These are phyloP conservation scores for Morpho deidamia DNA, from an alignment of 2,888 invertebrate genomes.

Conservation along the genomic window DNA sequence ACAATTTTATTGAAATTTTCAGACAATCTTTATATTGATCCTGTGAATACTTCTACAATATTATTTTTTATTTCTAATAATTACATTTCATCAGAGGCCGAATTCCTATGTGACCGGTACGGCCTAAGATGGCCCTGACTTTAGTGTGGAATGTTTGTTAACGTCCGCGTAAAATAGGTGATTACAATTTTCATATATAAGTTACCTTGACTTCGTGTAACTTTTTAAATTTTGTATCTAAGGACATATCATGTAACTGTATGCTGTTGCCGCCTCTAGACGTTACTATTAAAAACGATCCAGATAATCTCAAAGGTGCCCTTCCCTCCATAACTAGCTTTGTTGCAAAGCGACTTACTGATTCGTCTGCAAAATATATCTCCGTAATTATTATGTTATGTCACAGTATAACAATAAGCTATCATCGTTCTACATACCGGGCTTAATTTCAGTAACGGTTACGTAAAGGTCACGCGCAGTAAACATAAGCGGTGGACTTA, in stretches of 20 bases:
- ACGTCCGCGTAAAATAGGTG: neutral
- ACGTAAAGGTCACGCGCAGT: constrained; percentile 81
- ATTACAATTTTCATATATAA: too few species aligned
- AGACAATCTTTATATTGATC: too few species aligned
- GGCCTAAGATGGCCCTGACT: too few species aligned
- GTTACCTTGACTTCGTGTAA: constrained; percentile 73
- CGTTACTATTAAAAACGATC: constrained; percentile 60
- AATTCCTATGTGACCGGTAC: too few species aligned
- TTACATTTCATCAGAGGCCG: too few species aligned
- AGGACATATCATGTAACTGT: constrained; percentile 68
- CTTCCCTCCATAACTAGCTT: constrained; percentile 76
- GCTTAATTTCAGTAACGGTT: constrained; percentile 78
- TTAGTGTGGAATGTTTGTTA: neutral
- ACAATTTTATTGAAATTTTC: too few species aligned
- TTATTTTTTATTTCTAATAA: too few species aligned
- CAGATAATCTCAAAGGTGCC: constrained; percentile 71
- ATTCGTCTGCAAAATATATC: constrained; percentile 44
- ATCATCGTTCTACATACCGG: constrained; percentile 47
- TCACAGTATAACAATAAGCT: neutral
- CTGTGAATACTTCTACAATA: too few species aligned
- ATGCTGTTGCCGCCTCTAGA: constrained; percentile 77
- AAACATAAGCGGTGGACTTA: constrained; percentile 73
- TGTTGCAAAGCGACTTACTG: constrained; percentile 62
- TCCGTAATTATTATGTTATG: neutral
- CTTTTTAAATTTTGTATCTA: constrained; percentile 65